Percentiles rank a stretch among this genome's conserved stretches.
Evolutionary conservation across 2,113 vertebrate genomes (phyloP).

Genomic region (Cheirogaleus medius): DNA sequence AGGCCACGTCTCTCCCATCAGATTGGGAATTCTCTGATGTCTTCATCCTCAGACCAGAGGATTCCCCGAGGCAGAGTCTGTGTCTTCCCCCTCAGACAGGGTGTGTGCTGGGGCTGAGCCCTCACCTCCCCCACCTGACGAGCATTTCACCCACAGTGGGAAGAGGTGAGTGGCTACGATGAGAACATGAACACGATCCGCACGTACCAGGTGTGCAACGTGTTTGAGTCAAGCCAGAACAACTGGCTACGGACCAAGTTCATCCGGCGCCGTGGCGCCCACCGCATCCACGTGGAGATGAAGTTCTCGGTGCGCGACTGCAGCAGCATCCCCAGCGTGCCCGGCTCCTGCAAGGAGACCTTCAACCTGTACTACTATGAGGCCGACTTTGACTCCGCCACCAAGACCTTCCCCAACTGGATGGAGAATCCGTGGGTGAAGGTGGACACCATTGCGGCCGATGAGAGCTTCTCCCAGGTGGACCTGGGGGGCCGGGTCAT

Average conservation of each 20-base stretch:
- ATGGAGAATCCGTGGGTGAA: conserved; percentile 99
- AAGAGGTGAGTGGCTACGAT: conserved; percentile 97
- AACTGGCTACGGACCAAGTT: conserved; percentile 98
- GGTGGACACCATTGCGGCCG: conserved; percentile 96
- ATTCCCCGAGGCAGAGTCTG: background rate
- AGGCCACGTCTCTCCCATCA: background rate
- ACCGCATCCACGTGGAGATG: conserved; percentile 97
- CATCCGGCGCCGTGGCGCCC: conserved; percentile 91
- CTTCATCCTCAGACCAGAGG: background rate
- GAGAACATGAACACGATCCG: conserved; percentile 99
- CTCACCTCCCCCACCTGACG: conserved; percentile 23
- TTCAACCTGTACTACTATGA: conserved; percentile 98
- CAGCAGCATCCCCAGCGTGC: conserved; percentile 96
- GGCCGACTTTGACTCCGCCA: conserved; percentile 91
- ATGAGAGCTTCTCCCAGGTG: conserved; percentile 98
- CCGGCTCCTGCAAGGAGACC: conserved; percentile 98
- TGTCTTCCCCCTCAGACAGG: background rate
- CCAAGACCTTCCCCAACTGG: conserved; percentile 92
- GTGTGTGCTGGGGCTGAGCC: background rate
- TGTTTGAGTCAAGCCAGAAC: conserved; percentile 96
- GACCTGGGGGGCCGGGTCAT: conserved; percentile 95
- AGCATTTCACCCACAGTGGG: conserved; percentile 88
- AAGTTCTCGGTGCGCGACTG: conserved; percentile 98
- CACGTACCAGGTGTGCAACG: conserved; percentile 98
- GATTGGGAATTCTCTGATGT: background rate